These are phyloP conservation scores for Gadus macrocephalus DNA, from an alignment of 2,113 vertebrate genomes.

Conservation along the genomic window DNA sequence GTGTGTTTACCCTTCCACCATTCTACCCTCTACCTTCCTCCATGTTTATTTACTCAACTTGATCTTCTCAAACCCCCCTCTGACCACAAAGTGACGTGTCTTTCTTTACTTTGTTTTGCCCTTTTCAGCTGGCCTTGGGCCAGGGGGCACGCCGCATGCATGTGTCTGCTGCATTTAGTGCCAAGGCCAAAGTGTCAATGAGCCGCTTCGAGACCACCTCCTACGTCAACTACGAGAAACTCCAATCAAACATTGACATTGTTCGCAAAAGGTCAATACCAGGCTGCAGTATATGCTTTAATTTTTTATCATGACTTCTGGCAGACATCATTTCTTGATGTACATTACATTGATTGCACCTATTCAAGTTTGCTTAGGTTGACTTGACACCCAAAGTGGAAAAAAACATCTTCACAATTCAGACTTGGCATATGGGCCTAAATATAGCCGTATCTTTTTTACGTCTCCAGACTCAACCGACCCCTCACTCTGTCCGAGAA, in stretches of 20 bases:
- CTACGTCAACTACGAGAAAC: constrained; percentile 80
- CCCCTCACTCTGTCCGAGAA: constrained; percentile 95
- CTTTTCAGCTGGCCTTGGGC: constrained; percentile 78
- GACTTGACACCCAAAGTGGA: background rate
- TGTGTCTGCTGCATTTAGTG: constrained; percentile 81
- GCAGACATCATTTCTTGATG: constrained; percentile 13
- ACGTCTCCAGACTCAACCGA: constrained; percentile 77
- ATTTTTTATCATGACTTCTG: no score
- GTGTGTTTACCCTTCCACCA: background rate
- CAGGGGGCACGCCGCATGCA: constrained; percentile 84
- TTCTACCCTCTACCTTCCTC: background rate
- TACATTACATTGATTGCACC: no score
- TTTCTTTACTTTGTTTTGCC: constrained; percentile 18
- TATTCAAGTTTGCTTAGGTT: background rate
- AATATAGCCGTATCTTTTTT: background rate
- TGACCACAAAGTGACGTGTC: background rate
- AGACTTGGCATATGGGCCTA: background rate
- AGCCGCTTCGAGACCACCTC: constrained; percentile 91
- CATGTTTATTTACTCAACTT: no score
- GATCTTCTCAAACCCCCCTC: background rate
- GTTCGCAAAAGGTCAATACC: constrained; percentile 83
- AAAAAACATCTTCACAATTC: background rate
- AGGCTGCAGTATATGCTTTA: no score
- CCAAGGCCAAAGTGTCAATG: constrained; percentile 89
- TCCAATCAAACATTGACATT: constrained; percentile 85